These are phyloP conservation scores for Streptopelia turtur DNA, from an alignment of 2,797 vertebrate genomes.

Conservation along the genomic window DNA sequence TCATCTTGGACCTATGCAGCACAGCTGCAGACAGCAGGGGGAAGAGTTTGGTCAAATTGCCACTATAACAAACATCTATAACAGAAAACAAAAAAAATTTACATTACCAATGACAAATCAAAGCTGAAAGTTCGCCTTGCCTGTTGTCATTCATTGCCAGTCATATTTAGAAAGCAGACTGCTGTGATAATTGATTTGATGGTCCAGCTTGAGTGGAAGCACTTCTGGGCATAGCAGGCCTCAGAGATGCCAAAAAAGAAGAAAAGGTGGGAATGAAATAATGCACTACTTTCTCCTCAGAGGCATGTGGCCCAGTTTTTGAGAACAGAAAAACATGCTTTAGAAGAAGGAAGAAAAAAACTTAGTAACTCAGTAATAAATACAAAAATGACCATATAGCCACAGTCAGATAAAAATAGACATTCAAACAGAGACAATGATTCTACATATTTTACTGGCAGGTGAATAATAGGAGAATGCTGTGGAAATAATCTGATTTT, in stretches of 20 bases:
- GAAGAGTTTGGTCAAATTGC: slow-evolving; percentile 70
- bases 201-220: slow-evolving; percentile 97
- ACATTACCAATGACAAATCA: slow-evolving; percentile 81
- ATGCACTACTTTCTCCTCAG: slow-evolving; percentile 95
- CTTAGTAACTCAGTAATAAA: slow-evolving; percentile 83
- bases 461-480: slow-evolving; percentile 91
- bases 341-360: slow-evolving; percentile 65
- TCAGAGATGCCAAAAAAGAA: slow-evolving; percentile 95
- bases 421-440: slow-evolving; percentile 89
- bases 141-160: slow-evolving; percentile 96
- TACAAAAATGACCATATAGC: slow-evolving; percentile 87
- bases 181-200: slow-evolving; percentile 99
- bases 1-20: slow-evolving; percentile 32
- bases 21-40: slow-evolving; percentile 67
- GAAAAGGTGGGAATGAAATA: slow-evolving; percentile 99
- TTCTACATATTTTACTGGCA: slow-evolving; percentile 94
- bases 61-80: slow-evolving; percentile 56
- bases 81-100: slow-evolving; percentile 58
- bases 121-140: slow-evolving; percentile 80
- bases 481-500: slow-evolving; percentile 97
- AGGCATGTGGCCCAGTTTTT: slow-evolving; percentile 99
- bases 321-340: slow-evolving; percentile 84
- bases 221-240: slow-evolving; percentile 97
- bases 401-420: slow-evolving; percentile 86
- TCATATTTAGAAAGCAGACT: slow-evolving; percentile 94